Conservation (phyloP, 2,797 vertebrate species). For the Myripristis murdjan region DNA sequence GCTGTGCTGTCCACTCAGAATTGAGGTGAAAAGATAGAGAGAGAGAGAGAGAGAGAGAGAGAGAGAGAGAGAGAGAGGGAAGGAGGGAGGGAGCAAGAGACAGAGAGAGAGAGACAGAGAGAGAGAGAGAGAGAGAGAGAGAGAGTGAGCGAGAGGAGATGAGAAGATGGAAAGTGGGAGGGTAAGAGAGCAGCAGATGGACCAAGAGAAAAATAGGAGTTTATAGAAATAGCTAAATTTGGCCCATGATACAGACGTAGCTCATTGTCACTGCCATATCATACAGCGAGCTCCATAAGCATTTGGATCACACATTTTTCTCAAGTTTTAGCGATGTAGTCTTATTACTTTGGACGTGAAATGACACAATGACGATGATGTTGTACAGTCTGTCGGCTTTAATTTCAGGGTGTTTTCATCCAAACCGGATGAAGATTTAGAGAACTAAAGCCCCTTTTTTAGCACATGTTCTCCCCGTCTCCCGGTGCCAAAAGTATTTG, state of each 20-base stretch:
- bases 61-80: conserved; percentile 11
- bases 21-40: conserved; percentile 43
- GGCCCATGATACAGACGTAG: conserved; percentile 42
- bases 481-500: conserved; percentile 30
- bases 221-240: conserved; percentile 66
- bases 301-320: conserved; percentile 41
- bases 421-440: conserved; percentile 38
- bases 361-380: conserved; percentile 35
- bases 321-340: conserved; percentile 3
- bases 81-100: conserved; percentile 55
- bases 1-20: conserved; percentile 77
- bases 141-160: too few relatives aligned
- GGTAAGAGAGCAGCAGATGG: conserved; percentile 71
- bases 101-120: conserved; percentile 24
- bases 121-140: conserved; percentile 26
- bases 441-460: conserved; percentile 37
- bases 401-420: conserved; percentile 56
- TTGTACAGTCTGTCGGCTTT: conserved; percentile 66
- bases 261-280: conserved; percentile 48
- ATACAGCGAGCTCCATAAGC: conserved; percentile 20
- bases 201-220: conserved; percentile 40
- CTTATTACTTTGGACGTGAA: conserved; percentile 41
- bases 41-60: conserved; percentile 32
- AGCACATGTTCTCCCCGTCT: conserved; percentile 24
- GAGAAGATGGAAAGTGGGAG: conserved; percentile 56